Evolutionary conservation across 2,888 invertebrate genomes (phyloP).

Genomic region (Oegoconia quadripuncta): DNA sequence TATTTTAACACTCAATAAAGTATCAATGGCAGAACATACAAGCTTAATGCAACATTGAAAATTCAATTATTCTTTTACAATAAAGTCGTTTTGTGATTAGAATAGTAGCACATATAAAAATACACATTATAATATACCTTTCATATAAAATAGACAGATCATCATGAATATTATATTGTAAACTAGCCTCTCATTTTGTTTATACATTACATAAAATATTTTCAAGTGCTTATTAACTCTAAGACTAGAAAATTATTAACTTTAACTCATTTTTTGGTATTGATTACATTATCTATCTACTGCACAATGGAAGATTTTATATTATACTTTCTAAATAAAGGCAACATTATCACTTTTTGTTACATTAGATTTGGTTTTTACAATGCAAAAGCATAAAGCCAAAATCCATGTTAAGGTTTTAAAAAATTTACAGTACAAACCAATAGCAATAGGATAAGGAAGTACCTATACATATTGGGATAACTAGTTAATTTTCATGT

Average conservation of each 20-base stretch:
- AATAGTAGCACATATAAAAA: background rate
- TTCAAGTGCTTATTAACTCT: background rate
- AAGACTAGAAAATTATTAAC: too few relatives aligned
- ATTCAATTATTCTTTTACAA: background rate
- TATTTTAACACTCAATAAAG: too few relatives aligned
- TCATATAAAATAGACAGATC: background rate
- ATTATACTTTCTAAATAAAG: slow-evolving; percentile 50
- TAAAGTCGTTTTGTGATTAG: too few relatives aligned
- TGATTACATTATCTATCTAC: too few relatives aligned
- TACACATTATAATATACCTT: background rate
- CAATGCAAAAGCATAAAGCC: background rate
- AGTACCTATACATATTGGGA: too few relatives aligned
- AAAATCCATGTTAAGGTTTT: background rate
- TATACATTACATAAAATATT: background rate
- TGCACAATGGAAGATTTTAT: slow-evolving; percentile 54
- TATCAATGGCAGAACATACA: background rate
- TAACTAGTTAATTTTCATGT: too few relatives aligned
- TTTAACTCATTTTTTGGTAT: too few relatives aligned
- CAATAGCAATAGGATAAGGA: too few relatives aligned
- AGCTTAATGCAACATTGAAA: background rate
- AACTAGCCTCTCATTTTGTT: background rate
- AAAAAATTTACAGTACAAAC: background rate
- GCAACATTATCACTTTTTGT: slow-evolving; percentile 64
- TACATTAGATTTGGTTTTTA: slow-evolving; percentile 4
- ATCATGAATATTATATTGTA: background rate